Evolutionary conservation across 2,888 invertebrate species (phyloP).

Genomic region (Cryptus viduatorius): DNA sequence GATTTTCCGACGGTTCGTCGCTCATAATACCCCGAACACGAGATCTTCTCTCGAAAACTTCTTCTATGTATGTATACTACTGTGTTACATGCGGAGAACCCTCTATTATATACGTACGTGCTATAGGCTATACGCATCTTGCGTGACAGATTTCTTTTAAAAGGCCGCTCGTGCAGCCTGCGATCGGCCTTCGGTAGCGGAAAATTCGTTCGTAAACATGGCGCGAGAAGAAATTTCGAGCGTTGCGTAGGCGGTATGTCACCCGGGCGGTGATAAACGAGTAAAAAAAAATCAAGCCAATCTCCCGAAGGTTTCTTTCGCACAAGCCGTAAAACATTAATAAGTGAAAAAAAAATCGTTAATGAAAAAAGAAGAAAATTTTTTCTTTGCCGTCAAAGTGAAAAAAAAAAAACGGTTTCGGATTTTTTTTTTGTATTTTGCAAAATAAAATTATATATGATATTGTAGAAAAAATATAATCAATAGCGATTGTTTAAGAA

Average conservation of each 20-base stretch:
- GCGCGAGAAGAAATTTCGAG: constrained; percentile 19
- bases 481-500: no score
- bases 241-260: background rate
- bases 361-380: no score
- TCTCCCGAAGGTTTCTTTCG: background rate
- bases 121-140: constrained; percentile 26
- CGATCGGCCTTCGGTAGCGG: constrained; percentile 49
- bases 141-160: constrained; percentile 57
- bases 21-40: constrained; percentile 70
- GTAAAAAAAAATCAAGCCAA: background rate
- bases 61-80: constrained; percentile 7
- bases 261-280: background rate
- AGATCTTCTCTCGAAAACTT: constrained; percentile 24
- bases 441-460: no score
- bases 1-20: constrained; percentile 72
- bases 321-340: no score
- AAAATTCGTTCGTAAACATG: constrained; percentile 65
- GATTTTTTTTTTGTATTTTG: no score
- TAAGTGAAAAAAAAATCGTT: no score
- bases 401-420: no score
- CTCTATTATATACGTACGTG: constrained; percentile 46
- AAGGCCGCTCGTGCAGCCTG: constrained; percentile 63
- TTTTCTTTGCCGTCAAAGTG: no score
- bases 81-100: constrained; percentile 1
- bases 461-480: no score